These are phyloP conservation scores for Andinoacara biseriatus DNA, from an alignment of 2,113 vertebrate genomes.

Conservation along the genomic window DNA sequence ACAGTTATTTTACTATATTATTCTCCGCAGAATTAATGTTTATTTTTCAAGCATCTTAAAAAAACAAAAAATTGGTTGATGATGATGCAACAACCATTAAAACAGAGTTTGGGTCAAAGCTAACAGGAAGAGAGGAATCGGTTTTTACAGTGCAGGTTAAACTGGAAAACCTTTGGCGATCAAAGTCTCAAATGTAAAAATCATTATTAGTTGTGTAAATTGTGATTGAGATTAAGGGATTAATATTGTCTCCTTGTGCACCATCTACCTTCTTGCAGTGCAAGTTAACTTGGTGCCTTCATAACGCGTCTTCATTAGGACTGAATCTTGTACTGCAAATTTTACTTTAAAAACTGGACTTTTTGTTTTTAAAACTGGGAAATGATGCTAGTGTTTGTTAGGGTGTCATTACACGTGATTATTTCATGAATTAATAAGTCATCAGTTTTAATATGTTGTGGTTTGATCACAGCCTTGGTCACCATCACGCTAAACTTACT, in stretches of 20 bases:
- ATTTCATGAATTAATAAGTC: neutral
- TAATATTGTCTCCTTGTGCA: neutral
- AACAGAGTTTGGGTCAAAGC: neutral
- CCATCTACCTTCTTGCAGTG: neutral
- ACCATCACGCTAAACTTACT: slow-evolving; percentile 38
- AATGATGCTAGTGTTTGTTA: neutral
- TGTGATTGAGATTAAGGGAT: neutral
- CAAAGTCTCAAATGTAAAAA: neutral
- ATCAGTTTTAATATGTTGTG: neutral
- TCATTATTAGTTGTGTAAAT: neutral
- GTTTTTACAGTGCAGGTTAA: neutral
- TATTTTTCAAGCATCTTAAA: too few relatives aligned
- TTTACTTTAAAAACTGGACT: neutral
- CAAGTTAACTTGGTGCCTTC: too few relatives aligned
- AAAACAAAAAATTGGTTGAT: too few relatives aligned
- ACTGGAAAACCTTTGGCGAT: too few relatives aligned
- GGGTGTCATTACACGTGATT: neutral
- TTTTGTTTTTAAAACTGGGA: neutral
- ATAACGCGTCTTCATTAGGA: too few relatives aligned
- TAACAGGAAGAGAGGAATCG: too few relatives aligned
- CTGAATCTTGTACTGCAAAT: too few relatives aligned
- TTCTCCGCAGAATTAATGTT: neutral
- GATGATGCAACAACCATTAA: neutral
- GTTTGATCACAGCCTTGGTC: neutral
- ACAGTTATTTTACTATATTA: too few relatives aligned